Conservation (phyloP, 2,797 vertebrate species). For the Psittacula echo region DNA sequence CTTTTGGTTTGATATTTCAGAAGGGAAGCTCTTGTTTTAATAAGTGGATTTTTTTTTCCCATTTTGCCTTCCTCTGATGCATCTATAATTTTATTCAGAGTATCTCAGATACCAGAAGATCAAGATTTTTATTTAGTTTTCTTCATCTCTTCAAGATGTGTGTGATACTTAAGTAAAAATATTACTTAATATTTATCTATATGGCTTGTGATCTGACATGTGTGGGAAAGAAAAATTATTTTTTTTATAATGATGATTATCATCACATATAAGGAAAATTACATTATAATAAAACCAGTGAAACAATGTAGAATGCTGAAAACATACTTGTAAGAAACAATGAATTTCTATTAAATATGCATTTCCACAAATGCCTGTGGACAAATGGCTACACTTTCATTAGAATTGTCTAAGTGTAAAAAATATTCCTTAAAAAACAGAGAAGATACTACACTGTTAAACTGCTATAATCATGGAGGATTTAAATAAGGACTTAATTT, state of each 20-base stretch:
- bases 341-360: not conserved
- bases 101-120: not conserved
- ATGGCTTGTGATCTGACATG: not conserved
- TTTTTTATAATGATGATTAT: not conserved
- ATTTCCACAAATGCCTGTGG: rapidly evolving
- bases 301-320: not conserved
- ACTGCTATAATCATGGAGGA: not conserved
- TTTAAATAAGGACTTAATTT: not conserved
- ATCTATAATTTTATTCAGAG: not conserved
- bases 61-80: not conserved
- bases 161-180: not conserved
- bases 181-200: not conserved
- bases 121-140: not conserved
- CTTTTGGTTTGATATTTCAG: not conserved
- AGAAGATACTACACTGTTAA: not conserved
- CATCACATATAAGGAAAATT: not conserved
- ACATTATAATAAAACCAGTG: not conserved
- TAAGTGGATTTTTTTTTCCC: not conserved
- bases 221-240: not conserved
- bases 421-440: not conserved
- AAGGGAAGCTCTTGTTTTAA: not conserved
- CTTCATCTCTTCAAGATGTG: not conserved
- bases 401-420: not conserved
- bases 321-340: not conserved
- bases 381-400: not conserved